These are phyloP conservation scores for Pseudopleuronectes americanus DNA, from an alignment of 2,797 vertebrate species.

Conservation along the genomic window DNA sequence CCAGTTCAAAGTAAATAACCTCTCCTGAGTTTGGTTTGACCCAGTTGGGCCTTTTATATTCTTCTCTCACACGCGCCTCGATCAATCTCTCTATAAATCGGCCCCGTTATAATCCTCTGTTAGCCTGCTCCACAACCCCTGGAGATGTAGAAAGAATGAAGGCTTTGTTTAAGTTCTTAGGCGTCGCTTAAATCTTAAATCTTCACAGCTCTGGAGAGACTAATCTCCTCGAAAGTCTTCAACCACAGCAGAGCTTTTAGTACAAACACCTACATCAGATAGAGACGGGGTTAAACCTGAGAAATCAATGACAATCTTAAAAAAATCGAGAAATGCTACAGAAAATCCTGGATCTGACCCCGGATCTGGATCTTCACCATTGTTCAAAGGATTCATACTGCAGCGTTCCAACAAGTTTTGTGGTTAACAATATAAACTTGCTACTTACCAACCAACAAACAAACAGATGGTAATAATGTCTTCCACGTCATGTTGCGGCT, in stretches of 20 bases:
- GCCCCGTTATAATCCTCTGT: slow-evolving; percentile 58
- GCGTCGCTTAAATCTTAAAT: slow-evolving; percentile 53
- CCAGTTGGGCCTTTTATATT: slow-evolving; percentile 25
- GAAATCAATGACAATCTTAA: too few relatives aligned
- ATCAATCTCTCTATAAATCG: slow-evolving; percentile 60
- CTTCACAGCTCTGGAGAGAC: slow-evolving; percentile 37
- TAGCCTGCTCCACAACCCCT: slow-evolving; percentile 42
- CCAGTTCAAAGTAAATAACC: slow-evolving; percentile 26
- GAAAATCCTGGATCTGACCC: too few relatives aligned
- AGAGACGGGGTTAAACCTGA: slow-evolving; percentile 45
- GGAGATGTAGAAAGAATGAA: slow-evolving; percentile 59
- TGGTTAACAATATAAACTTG: too few relatives aligned
- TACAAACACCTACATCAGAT: slow-evolving; percentile 33
- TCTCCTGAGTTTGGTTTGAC: slow-evolving; percentile 41
- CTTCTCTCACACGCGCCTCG: slow-evolving; percentile 10
- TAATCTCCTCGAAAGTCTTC: slow-evolving; percentile 53
- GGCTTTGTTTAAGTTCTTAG: slow-evolving; percentile 69
- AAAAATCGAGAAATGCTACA: too few relatives aligned
- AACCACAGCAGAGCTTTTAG: slow-evolving; percentile 13
- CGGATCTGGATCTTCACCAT: too few relatives aligned
- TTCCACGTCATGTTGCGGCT: too few relatives aligned
- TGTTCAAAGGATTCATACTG: too few relatives aligned
- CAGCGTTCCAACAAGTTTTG: too few relatives aligned
- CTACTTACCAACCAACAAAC: too few relatives aligned
- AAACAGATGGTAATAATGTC: too few relatives aligned